A percentile compares a stretch with the other conserved stretches of the same genome.
phyloP scores from a whole-genome alignment of 2,888 invertebrate species.

The Synergus umbraculus region DNA sequence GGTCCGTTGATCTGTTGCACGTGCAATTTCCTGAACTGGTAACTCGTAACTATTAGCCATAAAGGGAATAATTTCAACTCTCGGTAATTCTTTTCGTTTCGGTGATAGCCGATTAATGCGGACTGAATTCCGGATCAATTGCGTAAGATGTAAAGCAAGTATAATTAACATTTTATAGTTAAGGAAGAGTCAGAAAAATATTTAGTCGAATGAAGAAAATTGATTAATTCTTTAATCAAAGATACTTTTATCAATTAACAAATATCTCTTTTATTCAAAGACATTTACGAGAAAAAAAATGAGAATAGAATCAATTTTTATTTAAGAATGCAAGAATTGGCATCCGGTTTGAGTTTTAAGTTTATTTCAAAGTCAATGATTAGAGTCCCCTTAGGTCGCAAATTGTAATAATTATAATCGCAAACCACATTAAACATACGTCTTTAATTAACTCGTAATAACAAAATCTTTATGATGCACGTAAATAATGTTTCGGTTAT shows the following conservation, averaged over 20 bases:
- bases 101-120: not conserved
- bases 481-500: no score
- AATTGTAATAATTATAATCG: not conserved
- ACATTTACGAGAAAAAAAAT: no score
- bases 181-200: not conserved
- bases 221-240: no score
- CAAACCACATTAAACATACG: not conserved
- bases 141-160: not conserved
- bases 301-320: not conserved
- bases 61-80: not conserved
- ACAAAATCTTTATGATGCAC: no score
- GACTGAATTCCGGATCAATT: not conserved
- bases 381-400: not conserved
- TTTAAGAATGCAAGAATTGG: not conserved
- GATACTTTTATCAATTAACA: no score
- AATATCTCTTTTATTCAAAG: no score
- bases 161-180: not conserved
- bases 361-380: not conserved
- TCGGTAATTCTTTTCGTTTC: not conserved
- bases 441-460: not conserved
- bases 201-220: not conserved
- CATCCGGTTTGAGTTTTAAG: not conserved
- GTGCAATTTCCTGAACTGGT: not conserved
- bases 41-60: not conserved
- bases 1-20: not conserved